Base-by-base conservation (phyloP, 92 coral and sea anemone species). In the Heteractis magnifica region DNA sequence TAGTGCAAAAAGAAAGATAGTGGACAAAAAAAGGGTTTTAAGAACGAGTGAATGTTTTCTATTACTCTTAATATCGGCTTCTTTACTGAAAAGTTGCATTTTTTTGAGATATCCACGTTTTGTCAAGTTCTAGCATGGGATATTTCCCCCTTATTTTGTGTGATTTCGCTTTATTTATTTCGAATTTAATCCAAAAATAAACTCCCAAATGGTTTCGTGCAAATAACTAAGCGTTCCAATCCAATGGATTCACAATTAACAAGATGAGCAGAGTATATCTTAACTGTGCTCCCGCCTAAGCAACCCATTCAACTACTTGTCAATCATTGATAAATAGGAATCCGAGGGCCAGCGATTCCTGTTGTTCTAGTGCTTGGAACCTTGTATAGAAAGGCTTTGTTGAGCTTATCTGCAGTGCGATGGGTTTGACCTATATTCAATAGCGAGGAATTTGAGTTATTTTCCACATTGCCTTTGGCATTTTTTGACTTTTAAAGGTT, bases 161-260 rank as follows among this genome's bases (percentile, higher is more conserved):
- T 26, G 15, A 20, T 20, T 1, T 26, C 9, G 73, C 0, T 20
- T 68, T 26, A 23, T 26, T 68, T 68, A 13, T 5, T 10, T 68
- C 19, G 5, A 9, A 26, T 53, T 52, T 21, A 41, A 10, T 6
- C 48, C 52, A 18, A 51, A 49, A 68, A 81, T 4, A 51, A 10
- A 21, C 58, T 7, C 34, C 0, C 18, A n/a, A 44, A 81, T 9
- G 58, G 41, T 81, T 68, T 26, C 77, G 84, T 81, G 84, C 77
- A 50, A 51, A 44, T 4, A 6, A 15, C 4, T 8, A 2, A n/a
- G 16, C 52, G 84, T 81, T 81, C 77, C 84, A 52, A 16, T 15
- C 51, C 77, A 70, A 13, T 81, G 59, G 14, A 60, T 77, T 59
- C 77, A 81, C 84, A 70, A 81, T 81, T 81, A 81, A 81, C 84